Base-by-base conservation (phyloP, 2,888 invertebrate genomes). In the Colletes collaris region DNA sequence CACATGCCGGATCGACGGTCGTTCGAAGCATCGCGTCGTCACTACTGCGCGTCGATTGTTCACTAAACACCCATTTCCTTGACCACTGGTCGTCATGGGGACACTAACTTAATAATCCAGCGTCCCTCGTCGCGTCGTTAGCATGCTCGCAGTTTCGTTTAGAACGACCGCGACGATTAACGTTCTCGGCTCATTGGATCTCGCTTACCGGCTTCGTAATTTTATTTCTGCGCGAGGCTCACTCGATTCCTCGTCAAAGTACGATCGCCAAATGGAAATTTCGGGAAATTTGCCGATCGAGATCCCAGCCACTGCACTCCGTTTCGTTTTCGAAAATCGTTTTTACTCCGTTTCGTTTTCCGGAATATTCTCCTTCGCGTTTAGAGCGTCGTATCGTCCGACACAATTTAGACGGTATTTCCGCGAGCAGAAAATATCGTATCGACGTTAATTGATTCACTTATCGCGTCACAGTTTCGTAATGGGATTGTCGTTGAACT, bases 51-150 rank as follows among this genome's bases (percentile, higher is more conserved):
- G 77, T 87, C 78, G 81, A 88, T 85, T 87, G 82, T 87, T 76
- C 69, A 72, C 68, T 78, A 68, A 76, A 79, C 79, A 70, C 76
- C 80, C 83, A 88, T 87, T 87, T 85, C 74, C 68, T 81, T 76
- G 83, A 78, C 81, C 79, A 77, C 71, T 75, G 76, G 89, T 90
- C 78, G 89, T 83, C 90, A 89, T 89, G 85, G 89, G 79, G 82
- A 90, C 88, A 81, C 87, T 91, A 91, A 91, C 89, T 91, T 85
- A 90, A 91, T 91, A 88, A 89, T 10, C 49, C 11, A 16, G 59
- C 58, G 76, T 49, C 13, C 46, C 37, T 46, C 53, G 16, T 58
- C 53, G 8, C 46, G 58, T 50, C 62, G 49, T 49, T 52, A 49
- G 10, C 46, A 44, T 16, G 53, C 27, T 63, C 56, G 40, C 2